phyloP scores from a whole-genome alignment of 2,797 vertebrate species.

The Bradypodion ventrale region DNA sequence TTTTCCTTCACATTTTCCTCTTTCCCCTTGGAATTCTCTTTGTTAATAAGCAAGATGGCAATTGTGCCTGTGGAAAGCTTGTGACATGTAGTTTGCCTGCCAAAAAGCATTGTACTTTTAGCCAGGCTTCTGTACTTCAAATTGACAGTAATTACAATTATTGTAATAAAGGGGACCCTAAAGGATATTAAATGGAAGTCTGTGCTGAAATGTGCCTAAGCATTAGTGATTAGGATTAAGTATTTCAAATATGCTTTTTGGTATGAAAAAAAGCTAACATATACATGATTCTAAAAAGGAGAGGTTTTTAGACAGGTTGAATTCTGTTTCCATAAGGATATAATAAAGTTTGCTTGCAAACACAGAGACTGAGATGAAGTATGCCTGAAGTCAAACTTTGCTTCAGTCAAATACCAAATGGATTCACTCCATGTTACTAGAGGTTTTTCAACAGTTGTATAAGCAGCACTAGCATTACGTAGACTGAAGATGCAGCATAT shows the following conservation, averaged over 20 bases:
- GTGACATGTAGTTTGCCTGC: rapidly evolving
- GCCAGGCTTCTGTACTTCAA: constrained; percentile 39
- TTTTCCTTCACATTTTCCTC: not conserved
- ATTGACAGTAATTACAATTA: constrained; percentile 56
- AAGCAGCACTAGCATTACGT: not conserved
- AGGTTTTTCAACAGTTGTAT: not conserved
- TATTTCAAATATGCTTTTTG: constrained; percentile 25
- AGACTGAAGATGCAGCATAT: not conserved
- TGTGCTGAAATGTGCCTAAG: constrained; percentile 41
- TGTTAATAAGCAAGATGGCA: constrained; percentile 26
- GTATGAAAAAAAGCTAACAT: constrained; percentile 15
- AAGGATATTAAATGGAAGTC: constrained; percentile 50
- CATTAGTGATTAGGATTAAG: constrained; percentile 33
- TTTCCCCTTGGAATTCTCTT: not conserved
- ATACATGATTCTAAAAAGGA: constrained; percentile 30
- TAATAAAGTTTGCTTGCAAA: constrained; percentile 1
- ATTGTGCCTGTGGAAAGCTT: not conserved
- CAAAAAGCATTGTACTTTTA: constrained; percentile 15
- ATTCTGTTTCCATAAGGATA: constrained; percentile 24
- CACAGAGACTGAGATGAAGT: not conserved
- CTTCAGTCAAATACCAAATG: not conserved
- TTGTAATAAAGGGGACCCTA: constrained; percentile 38
- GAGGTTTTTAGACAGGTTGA: not conserved
- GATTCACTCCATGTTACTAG: not conserved
- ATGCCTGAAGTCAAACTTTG: not conserved